phyloP scores from a whole-genome alignment of 2,888 invertebrate species.

The Meandrusa payeni region DNA sequence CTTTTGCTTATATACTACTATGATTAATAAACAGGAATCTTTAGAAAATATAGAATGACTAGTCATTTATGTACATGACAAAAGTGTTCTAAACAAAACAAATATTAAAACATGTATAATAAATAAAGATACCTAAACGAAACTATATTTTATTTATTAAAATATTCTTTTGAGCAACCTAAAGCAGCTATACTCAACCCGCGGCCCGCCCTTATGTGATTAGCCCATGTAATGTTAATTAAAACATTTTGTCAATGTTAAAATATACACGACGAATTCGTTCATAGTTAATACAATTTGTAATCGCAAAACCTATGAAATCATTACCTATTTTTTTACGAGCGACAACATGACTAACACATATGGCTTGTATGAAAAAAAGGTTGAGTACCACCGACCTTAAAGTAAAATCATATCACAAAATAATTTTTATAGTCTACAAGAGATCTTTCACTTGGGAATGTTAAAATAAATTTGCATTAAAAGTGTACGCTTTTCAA shows the following conservation, averaged over 20 bases:
- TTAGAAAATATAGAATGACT: constrained; percentile 16
- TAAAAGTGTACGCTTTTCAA: no score
- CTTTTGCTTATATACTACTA: constrained; percentile 10
- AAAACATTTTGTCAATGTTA: no score
- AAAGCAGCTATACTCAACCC: constrained; percentile 6
- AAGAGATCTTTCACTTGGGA: constrained; percentile 16
- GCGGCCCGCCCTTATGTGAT: no score
- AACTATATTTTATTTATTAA: background rate
- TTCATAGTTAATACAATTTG: no score
- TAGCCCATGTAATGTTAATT: no score
- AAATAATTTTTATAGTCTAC: constrained; percentile 1
- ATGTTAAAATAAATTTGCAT: no score
- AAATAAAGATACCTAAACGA: constrained; percentile 3
- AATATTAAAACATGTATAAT: constrained; percentile 7
- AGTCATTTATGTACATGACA: constrained; percentile 14
- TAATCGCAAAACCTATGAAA: no score
- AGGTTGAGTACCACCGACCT: no score
- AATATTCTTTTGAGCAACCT: constrained; percentile 10
- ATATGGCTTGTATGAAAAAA: no score
- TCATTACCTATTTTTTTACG: no score
- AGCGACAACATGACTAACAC: no score
- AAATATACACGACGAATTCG: no score
- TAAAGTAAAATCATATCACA: constrained; percentile 5
- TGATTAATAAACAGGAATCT: constrained; percentile 2
- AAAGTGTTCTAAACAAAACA: constrained; percentile 7